Percentiles rank a stretch among this genome's conserved stretches.
phyloP scores from a whole-genome alignment of 2,113 vertebrate species.

The Brachypodius melanocephalos region DNA sequence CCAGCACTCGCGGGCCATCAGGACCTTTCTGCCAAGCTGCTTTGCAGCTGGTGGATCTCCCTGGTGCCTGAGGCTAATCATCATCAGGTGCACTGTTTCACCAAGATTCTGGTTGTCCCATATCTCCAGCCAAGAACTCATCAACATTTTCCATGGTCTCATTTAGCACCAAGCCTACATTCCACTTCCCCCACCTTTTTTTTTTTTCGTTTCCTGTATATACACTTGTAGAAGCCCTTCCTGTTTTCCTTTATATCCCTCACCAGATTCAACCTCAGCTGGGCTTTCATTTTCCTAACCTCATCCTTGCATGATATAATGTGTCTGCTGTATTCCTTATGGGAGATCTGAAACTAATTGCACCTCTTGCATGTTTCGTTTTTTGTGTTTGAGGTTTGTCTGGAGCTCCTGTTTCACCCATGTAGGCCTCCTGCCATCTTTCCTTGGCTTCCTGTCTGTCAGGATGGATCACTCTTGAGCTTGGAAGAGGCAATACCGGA shows the following conservation, averaged over 20 bases:
- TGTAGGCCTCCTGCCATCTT: neutral
- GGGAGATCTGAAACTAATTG: neutral
- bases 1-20: neutral
- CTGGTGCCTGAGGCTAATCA: neutral
- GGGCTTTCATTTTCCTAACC: neutral
- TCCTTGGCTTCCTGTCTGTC: neutral
- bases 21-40: neutral
- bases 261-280: neutral
- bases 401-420: neutral
- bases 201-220: neutral
- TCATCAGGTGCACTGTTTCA: neutral
- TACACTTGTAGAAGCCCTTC: neutral
- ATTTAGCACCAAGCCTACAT: neutral
- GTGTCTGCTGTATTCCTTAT: neutral
- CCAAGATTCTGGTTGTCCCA: neutral
- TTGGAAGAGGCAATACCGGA: neutral
- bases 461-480: neutral
- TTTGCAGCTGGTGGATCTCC: neutral
- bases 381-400: neutral
- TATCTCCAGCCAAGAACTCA: neutral
- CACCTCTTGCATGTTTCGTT: neutral
- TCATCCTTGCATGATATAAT: neutral
- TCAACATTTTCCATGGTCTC: neutral
- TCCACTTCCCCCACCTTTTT: fast-evolving
- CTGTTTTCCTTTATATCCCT: neutral